Conservation (phyloP, 1,140 invertebrate species). For the Tetraneura akinire region DNA sequence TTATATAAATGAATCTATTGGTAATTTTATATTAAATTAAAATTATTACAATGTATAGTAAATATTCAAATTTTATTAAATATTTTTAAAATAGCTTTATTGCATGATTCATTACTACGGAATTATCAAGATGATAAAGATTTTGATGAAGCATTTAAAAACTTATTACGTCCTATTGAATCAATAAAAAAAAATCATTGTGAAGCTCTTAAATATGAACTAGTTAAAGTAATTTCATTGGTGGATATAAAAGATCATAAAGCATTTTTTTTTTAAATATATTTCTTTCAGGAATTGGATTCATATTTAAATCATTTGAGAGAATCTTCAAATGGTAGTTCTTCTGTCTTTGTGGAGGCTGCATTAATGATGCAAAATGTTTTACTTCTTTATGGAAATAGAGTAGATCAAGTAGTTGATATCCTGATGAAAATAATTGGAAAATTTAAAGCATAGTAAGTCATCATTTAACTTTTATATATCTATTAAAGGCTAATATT, state of each 20-base stretch:
- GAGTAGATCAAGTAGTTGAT: constrained; percentile 61
- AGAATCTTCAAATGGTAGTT: constrained; percentile 55
- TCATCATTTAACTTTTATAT: background rate
- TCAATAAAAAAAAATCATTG: background rate
- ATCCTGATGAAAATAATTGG: constrained; percentile 60
- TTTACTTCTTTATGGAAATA: constrained; percentile 62
- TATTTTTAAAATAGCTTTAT: background rate
- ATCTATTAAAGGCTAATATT: no score
- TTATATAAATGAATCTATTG: background rate
- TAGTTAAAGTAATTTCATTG: constrained; percentile 20
- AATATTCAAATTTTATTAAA: no score
- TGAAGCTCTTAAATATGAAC: constrained; percentile 38
- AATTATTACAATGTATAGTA: no score
- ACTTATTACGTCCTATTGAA: constrained; percentile 29
- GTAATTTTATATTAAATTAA: background rate
- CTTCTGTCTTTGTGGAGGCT: constrained; percentile 63
- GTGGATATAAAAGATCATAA: background rate
- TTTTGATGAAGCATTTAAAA: constrained; percentile 49
- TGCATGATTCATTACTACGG: background rate
- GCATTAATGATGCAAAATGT: constrained; percentile 63
- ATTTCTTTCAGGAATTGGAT: constrained; percentile 52
- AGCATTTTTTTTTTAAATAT: background rate
- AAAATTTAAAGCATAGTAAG: constrained; percentile 48
- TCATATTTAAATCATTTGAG: constrained; percentile 53
- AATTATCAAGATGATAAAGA: constrained; percentile 42